Base-by-base conservation (phyloP, 2,113 vertebrate species). In the Poeciliopsis turrubarensis region DNA sequence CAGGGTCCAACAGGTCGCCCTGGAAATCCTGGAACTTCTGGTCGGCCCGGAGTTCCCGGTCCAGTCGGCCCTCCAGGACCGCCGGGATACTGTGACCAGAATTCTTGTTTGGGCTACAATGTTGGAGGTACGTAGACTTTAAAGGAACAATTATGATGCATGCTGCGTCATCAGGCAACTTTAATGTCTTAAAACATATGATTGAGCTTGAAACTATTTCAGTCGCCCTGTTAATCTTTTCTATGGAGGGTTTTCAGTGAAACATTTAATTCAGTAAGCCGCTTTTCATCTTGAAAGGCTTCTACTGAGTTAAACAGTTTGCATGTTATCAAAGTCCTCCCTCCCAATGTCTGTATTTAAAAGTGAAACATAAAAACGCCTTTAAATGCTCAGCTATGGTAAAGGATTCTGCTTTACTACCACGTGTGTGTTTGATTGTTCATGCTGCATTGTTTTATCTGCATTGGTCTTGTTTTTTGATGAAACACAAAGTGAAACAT, bases 11-110 rank as follows among this genome's bases (percentile, higher is more conserved):
- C 95, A 12, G 98, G 98, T 0, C 93, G 95, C 26, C 97, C 97
- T 0, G 97, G 98, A 61, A 97, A 96, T 31, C 94, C 96, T 2
- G 98, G 98, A 25, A 74, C 92, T 0, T 51, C 96, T 0, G 98
- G 98, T 3, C 96, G 96, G 70, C 90, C 92, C 0, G 97, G 98
- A 0, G 89, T 93, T 3, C 95, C 96, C 0, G 98, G 98, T 57
- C 89, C 95, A 0, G 95, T 95, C 19, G 98, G 98, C 34, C 89
- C 96, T 0, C 86, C 96, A 0, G 98, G 98, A 0, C 95, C 96
- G 0, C 96, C 97, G 0, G 97, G 98, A 0, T 99, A 99, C 88
- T 99, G 98, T 0, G 98, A 99, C 77, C 96, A 96, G 0, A 97
- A 97, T 72, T 95, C 97, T 7, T 99, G 97, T 70, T 91, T 97